Evolutionary conservation across 2,797 vertebrate genomes (phyloP).

Genomic region (Muraenolepis orangiensis): DNA sequence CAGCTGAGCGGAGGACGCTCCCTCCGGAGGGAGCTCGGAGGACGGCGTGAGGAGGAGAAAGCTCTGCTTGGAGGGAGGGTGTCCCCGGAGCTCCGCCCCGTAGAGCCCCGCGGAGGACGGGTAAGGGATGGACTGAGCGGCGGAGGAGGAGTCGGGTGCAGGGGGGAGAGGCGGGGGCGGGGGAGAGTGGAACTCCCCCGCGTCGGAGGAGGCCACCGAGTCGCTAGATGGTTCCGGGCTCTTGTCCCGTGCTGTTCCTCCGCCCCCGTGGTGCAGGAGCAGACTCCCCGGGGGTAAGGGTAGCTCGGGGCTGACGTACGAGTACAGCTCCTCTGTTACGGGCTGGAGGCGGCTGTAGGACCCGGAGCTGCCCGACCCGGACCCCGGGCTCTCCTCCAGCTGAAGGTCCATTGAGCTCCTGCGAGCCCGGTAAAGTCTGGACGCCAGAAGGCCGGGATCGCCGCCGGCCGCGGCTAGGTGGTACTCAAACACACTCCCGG

Average conservation of each 20-base stretch:
- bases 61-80: conserved; percentile 79
- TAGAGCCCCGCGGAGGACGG: conserved; percentile 51
- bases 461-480: conserved; percentile 76
- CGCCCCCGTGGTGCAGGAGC: conserved; percentile 68
- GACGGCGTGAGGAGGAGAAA: conserved; percentile 74
- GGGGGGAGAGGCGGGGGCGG: conserved; percentile 77
- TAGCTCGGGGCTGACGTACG: conserved; percentile 78
- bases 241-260: conserved; percentile 74
- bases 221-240: conserved; percentile 93
- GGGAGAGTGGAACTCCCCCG: conserved; percentile 89
- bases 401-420: conserved; percentile 86
- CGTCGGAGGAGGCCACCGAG: conserved; percentile 90
- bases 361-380: conserved; percentile 65
- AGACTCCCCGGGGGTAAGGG: conserved; percentile 80
- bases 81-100: conserved; percentile 70
- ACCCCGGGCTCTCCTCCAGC: conserved; percentile 76
- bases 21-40: conserved; percentile 72
- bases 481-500: conserved; percentile 88
- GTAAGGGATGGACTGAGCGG: conserved; percentile 75
- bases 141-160: conserved; percentile 63
- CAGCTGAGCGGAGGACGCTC: conserved; percentile 76
- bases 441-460: conserved; percentile 63
- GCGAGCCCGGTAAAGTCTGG: conserved; percentile 78
- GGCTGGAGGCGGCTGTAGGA: conserved; percentile 86
- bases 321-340: conserved; percentile 88